Conservation (phyloP, 2,797 vertebrate species). For the Lycodopsis pacificus region DNA sequence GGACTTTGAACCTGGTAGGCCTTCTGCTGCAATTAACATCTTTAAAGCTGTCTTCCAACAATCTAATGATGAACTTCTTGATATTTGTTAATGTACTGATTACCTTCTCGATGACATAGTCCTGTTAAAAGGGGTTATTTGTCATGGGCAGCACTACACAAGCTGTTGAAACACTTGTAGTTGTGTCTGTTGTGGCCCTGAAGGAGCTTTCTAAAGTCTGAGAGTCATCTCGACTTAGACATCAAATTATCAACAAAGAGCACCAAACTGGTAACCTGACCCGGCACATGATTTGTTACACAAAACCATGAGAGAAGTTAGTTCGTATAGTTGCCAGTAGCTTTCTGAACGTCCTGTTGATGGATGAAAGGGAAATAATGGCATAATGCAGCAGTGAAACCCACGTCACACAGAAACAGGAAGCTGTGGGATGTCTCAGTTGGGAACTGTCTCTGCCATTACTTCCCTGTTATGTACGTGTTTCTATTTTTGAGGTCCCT, state of each 20-base stretch:
- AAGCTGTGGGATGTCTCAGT: not conserved
- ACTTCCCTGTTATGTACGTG: not conserved
- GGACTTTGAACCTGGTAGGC: slow-evolving; percentile 81
- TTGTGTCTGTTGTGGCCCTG: not conserved
- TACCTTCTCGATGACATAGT: not conserved
- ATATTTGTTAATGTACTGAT: not conserved
- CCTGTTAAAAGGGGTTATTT: not conserved
- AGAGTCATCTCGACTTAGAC: not conserved
- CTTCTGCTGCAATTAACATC: slow-evolving; percentile 9
- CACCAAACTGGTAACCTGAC: not conserved
- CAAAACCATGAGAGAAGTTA: not conserved
- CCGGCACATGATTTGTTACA: not conserved
- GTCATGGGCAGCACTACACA: not conserved
- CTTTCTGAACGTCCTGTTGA: no score
- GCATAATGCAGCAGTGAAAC: not conserved
- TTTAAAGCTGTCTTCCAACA: slow-evolving; percentile 2
- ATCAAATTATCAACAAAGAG: not conserved
- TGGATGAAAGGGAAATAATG: no score
- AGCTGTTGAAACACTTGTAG: not conserved
- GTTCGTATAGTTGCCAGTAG: no score
- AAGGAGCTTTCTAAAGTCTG: not conserved
- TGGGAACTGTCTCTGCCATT: not conserved
- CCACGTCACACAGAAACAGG: not conserved
- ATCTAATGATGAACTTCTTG: not conserved
- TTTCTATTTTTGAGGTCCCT: not conserved